Conservation (phyloP, 2,797 vertebrate species). For the Centropyge bicolor region DNA sequence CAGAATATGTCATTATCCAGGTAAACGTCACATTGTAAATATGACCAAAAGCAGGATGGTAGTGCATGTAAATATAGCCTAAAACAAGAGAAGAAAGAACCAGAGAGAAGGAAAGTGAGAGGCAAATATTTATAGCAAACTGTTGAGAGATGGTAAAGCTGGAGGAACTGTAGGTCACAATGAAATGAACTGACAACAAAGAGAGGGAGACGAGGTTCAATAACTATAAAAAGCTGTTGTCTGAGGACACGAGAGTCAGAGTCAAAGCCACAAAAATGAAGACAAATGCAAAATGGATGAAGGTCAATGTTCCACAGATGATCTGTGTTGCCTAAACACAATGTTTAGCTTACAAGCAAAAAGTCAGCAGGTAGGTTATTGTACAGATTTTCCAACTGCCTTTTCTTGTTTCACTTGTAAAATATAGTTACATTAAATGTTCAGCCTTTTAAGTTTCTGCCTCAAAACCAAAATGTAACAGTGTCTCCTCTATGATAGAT, state of each 20-base stretch:
- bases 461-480: conserved; percentile 6
- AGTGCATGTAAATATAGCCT: background rate
- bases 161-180: background rate
- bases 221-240: conserved; percentile 20
- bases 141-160: background rate
- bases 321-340: background rate
- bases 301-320: conserved; percentile 11
- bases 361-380: background rate
- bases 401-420: background rate
- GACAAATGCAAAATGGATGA: conserved; percentile 14
- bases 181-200: conserved; percentile 4
- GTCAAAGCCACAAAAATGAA: conserved; percentile 1
- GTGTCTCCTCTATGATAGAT: background rate
- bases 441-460: background rate
- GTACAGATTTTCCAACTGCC: background rate
- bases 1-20: too few species aligned
- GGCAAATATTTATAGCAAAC: background rate
- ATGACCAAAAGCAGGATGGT: background rate
- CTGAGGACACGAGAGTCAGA: conserved; percentile 19
- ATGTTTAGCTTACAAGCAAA: background rate
- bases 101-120: background rate
- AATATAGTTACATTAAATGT: background rate
- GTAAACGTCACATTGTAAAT: background rate
- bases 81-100: background rate
- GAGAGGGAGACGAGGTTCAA: background rate